Percentiles rank a stretch among this genome's conserved stretches.
These are phyloP conservation scores for Scaeva pyrastri DNA, from an alignment of 2,888 invertebrate genomes.

Conservation along the genomic window DNA sequence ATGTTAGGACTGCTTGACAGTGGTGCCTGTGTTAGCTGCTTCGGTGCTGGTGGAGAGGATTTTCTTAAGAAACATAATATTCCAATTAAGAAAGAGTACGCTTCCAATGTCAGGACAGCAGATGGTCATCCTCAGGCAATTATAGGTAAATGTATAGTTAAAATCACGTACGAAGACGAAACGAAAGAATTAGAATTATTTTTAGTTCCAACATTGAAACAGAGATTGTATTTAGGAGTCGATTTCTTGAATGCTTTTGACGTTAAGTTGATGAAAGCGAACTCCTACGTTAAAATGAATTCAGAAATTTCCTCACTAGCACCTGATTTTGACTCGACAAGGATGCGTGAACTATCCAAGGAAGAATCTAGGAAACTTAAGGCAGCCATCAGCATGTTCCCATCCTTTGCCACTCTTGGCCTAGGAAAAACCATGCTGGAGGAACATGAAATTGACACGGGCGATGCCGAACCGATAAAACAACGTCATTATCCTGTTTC, in stretches of 20 bases:
- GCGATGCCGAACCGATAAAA: conserved; percentile 47
- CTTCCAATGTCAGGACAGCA: conserved; percentile 9
- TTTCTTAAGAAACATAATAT: neutral
- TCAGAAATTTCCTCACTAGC: too few species aligned
- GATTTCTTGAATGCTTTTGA: too few species aligned
- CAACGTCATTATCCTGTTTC: conserved; percentile 59
- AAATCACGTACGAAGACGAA: neutral
- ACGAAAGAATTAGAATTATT: conserved; percentile 1
- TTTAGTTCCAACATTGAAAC: neutral
- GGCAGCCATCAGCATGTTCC: neutral
- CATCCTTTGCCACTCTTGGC: too few species aligned
- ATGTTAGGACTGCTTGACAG: neutral
- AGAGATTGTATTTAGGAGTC: too few species aligned
- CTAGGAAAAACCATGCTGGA: conserved; percentile 43
- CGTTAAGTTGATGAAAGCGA: too few species aligned
- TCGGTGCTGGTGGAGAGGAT: too few species aligned
- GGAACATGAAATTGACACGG: conserved; percentile 45
- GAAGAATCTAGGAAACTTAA: neutral
- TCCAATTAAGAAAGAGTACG: neutral
- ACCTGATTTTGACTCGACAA: too few species aligned
- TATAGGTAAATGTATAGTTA: conserved; percentile 7
- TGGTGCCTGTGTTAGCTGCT: too few species aligned
- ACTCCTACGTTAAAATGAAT: too few species aligned
- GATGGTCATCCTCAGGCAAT: conserved; percentile 27
- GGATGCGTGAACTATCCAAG: neutral